Evolutionary conservation across 2,797 vertebrate genomes (phyloP), one percentile per base, ranked within the genome.

Genomic region (Acipenser ruthenus): DNA sequence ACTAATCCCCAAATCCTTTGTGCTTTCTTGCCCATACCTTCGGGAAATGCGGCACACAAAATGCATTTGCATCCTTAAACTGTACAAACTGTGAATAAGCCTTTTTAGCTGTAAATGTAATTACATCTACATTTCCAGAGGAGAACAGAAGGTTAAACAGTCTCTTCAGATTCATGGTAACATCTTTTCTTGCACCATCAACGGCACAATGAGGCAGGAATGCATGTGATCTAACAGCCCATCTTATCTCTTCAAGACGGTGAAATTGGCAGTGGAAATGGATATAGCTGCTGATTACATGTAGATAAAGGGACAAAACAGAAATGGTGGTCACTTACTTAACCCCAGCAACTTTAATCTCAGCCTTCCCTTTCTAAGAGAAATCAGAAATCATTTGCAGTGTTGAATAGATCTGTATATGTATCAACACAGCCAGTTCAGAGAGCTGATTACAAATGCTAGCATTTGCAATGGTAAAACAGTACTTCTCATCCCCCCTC

Each of bases 31-130:
- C 82, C 81, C 85, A 86, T 91, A 93, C 92, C 90, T 96, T 87
- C 80, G 86, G 93, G 93, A 89, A 80, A 91, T 84, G 86, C 88
- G 86, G 86, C 83, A 83, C 75, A 86, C 78, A 81, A 91, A 93
- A 92, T 89, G 79, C 91, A 95, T 97, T 95, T 95, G 91, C 92
- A 94, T 96, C 86, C 88, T 90, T 94, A 92, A 95, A 93, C 92
- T 90, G 88, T 91, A 92, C 90, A 93, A 93, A 93, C 86, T 91
- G 81, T 85, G 89, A 95, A 93, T 90, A 84, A 91, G 84, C 73
- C 92, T 88, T 94, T 97, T 97, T 92, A 93, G 83, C 91, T 96
- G 94, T 89, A 95, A 96, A 93, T 95, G 94, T 94, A 93, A 93
- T 91, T 93, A 91, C 91, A 93, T 93, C 91, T 94, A 90, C 90